Conservation (phyloP, 2,888 invertebrate genomes). For the Pristionchus entomophagus region DNA sequence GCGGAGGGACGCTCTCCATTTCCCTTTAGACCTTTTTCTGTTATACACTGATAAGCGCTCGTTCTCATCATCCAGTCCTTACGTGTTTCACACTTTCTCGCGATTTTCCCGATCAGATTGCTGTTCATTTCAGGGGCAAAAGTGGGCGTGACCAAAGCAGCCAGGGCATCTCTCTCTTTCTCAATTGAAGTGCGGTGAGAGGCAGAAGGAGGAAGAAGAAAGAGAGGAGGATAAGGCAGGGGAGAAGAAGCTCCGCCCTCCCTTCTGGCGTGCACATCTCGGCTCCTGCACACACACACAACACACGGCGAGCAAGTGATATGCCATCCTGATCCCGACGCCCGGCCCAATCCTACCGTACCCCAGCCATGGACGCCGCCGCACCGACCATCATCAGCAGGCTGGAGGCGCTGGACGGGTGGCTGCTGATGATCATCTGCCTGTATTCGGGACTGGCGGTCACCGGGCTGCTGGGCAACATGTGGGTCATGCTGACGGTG, state of each 20-base stretch:
- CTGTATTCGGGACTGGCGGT: slow-evolving; percentile 66
- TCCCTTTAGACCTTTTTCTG: neutral
- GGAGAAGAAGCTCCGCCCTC: slow-evolving; percentile 17
- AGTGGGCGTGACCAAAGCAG: neutral
- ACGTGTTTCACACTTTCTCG: neutral
- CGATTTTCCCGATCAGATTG: slow-evolving; percentile 2
- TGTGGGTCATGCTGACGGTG: slow-evolving; percentile 72
- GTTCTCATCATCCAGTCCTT: neutral
- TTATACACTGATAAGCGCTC: neutral
- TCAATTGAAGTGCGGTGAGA: slow-evolving; percentile 7
- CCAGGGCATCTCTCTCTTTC: slow-evolving; percentile 41
- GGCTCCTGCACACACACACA: neutral
- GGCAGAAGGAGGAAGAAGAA: neutral
- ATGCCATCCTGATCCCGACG: neutral
- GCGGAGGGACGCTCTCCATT: too few relatives aligned
- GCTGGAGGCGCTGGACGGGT: slow-evolving; percentile 46
- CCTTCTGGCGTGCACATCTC: neutral
- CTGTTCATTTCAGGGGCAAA: neutral
- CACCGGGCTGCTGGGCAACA: slow-evolving; percentile 68
- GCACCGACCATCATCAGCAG: neutral
- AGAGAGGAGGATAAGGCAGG: neutral
- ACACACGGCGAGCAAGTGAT: neutral
- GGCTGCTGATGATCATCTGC: slow-evolving; percentile 57
- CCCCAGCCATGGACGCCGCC: neutral
- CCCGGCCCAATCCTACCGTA: neutral